phyloP scores from a whole-genome alignment of 2,797 vertebrate species.

The Columba guinea region DNA sequence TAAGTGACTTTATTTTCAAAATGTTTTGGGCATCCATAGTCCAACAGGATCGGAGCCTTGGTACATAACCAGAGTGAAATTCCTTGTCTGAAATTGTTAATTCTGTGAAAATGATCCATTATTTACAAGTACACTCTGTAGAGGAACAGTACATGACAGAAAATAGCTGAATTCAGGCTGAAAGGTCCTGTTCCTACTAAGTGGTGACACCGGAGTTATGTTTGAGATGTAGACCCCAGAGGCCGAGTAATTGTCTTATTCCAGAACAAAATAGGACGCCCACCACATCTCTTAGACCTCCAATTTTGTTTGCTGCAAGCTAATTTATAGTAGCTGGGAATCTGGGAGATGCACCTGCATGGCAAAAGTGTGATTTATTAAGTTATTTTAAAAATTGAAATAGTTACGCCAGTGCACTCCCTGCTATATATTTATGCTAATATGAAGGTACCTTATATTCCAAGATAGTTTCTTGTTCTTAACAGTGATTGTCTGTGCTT shows the following conservation, averaged over 20 bases:
- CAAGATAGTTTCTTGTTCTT: neutral
- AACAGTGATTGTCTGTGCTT: neutral
- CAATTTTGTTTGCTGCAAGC: neutral
- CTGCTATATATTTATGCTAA: neutral
- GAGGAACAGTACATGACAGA: neutral
- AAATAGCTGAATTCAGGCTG: neutral
- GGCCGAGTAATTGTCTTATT: neutral
- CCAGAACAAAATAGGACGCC: neutral
- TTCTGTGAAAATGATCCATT: neutral
- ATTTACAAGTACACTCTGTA: neutral
- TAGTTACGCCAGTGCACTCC: neutral
- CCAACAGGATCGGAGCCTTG: neutral
- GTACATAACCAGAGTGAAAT: neutral
- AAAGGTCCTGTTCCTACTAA: neutral
- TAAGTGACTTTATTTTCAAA: neutral
- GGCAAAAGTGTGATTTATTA: neutral
- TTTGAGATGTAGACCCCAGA: neutral
- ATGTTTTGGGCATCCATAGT: neutral
- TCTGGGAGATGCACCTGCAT: neutral
- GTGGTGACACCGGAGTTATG: neutral
- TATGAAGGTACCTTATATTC: neutral
- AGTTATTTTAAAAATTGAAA: neutral
- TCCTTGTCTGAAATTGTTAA: neutral
- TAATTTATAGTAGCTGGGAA: neutral
- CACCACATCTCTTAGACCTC: neutral